Evolutionary conservation across 2,888 invertebrate species (phyloP).

Genomic region (Drosophila formosana): DNA sequence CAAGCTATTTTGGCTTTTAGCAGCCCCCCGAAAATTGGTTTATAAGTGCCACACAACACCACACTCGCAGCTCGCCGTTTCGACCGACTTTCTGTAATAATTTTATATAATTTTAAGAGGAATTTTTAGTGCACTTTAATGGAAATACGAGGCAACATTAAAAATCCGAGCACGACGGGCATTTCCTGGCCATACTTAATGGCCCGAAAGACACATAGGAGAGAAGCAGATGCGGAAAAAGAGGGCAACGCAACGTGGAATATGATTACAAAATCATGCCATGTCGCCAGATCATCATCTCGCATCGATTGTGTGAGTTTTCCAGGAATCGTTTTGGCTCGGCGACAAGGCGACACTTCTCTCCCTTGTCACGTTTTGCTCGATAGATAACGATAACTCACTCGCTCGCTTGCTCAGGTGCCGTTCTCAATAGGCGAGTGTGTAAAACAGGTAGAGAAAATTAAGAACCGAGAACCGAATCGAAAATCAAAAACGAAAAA

Average conservation of each 20-base stretch:
- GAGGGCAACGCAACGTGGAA: not conserved
- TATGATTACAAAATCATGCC: slow-evolving; percentile 26
- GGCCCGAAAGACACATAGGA: slow-evolving; percentile 1
- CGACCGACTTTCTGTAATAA: slow-evolving; percentile 52
- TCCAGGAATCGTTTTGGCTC: slow-evolving; percentile 44
- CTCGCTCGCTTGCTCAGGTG: slow-evolving; percentile 13
- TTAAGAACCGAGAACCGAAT: slow-evolving; percentile 9
- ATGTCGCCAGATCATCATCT: slow-evolving; percentile 15
- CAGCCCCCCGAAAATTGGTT: slow-evolving; percentile 71
- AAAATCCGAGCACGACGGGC: slow-evolving; percentile 60
- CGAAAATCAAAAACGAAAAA: not conserved
- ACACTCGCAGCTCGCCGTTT: slow-evolving; percentile 16
- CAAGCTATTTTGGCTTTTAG: slow-evolving; percentile 77
- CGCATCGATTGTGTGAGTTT: slow-evolving; percentile 32
- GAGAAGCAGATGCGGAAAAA: not conserved
- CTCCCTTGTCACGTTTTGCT: slow-evolving; percentile 47
- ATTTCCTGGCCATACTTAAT: slow-evolving; percentile 36
- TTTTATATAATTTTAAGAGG: slow-evolving; percentile 48
- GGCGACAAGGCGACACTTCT: slow-evolving; percentile 48
- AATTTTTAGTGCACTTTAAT: slow-evolving; percentile 66
- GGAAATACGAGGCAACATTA: slow-evolving; percentile 51
- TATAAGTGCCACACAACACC: slow-evolving; percentile 54
- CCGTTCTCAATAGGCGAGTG: slow-evolving; percentile 10
- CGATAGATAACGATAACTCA: slow-evolving; percentile 45
- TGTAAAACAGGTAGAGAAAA: slow-evolving; percentile 67